Percentiles rank a stretch among this genome's conserved stretches.
These are phyloP conservation scores for Pandemis heparana DNA, from an alignment of 2,888 invertebrate species.

Conservation along the genomic window DNA sequence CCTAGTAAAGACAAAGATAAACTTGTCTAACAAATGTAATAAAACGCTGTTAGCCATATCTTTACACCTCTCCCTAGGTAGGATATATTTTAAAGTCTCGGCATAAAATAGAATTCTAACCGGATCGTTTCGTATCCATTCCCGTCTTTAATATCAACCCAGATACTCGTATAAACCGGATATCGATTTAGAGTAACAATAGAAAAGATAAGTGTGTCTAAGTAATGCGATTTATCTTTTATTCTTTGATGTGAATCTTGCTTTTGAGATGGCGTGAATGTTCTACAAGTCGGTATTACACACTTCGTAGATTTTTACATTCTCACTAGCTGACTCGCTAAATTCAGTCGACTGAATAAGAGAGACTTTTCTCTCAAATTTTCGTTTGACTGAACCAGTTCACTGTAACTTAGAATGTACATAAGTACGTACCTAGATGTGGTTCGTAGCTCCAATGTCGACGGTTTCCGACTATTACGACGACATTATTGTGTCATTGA, in stretches of 20 bases:
- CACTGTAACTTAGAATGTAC: no score
- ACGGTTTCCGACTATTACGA: neutral
- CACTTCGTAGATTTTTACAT: neutral
- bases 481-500: neutral
- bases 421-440: no score
- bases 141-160: slow-evolving; percentile 7
- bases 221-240: slow-evolving; percentile 21
- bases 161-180: slow-evolving; percentile 23
- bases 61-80: neutral
- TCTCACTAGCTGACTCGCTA: neutral
- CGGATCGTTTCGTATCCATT: slow-evolving; percentile 18
- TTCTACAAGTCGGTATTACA: neutral
- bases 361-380: neutral
- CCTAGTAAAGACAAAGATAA: neutral
- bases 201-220: slow-evolving; percentile 20
- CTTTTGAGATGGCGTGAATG: neutral
- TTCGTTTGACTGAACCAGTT: neutral
- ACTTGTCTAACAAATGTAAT: neutral
- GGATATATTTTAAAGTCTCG: slow-evolving; percentile 16
- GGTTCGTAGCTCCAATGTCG: no score
- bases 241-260: slow-evolving; percentile 15
- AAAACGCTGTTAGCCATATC: neutral
- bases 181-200: slow-evolving; percentile 26
- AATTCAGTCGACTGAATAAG: neutral
- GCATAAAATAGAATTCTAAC: slow-evolving; percentile 18